Evolutionary conservation across 2,797 vertebrate species (phyloP).

Genomic region (Loriculus beryllinus): DNA sequence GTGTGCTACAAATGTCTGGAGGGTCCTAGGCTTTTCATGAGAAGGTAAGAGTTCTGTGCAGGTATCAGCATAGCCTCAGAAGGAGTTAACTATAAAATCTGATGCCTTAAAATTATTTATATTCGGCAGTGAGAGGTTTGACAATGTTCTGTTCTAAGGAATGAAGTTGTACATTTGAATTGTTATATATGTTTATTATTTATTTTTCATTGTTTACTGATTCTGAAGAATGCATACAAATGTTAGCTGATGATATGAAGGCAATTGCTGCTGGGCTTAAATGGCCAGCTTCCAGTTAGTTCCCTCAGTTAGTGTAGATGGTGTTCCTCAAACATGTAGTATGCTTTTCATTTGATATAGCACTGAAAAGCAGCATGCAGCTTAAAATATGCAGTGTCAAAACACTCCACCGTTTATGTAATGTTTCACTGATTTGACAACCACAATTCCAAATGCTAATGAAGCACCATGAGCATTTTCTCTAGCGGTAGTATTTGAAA

Average conservation of each 20-base stretch:
- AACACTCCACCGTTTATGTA: constrained; percentile 19
- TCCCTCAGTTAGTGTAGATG: neutral
- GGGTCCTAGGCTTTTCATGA: neutral
- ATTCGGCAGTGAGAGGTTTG: neutral
- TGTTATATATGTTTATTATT: neutral
- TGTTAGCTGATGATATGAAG: neutral
- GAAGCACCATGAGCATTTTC: neutral
- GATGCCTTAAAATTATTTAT: neutral
- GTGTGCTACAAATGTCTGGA: neutral
- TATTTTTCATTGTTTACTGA: neutral
- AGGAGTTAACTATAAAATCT: neutral
- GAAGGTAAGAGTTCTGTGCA: neutral
- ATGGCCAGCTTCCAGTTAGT: neutral
- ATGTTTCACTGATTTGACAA: constrained; percentile 29
- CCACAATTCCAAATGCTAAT: constrained; percentile 27
- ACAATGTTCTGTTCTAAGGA: neutral
- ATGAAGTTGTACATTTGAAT: neutral
- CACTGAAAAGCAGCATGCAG: neutral
- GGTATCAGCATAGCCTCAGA: neutral
- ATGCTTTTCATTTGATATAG: neutral
- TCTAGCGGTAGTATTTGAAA: neutral
- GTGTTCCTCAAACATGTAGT: neutral
- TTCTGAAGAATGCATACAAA: neutral
- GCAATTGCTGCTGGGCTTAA: neutral
- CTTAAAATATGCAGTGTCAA: constrained; percentile 17